Evolutionary conservation across 2,888 invertebrate genomes (phyloP).

Genomic region (Spilosoma lubricipeda): DNA sequence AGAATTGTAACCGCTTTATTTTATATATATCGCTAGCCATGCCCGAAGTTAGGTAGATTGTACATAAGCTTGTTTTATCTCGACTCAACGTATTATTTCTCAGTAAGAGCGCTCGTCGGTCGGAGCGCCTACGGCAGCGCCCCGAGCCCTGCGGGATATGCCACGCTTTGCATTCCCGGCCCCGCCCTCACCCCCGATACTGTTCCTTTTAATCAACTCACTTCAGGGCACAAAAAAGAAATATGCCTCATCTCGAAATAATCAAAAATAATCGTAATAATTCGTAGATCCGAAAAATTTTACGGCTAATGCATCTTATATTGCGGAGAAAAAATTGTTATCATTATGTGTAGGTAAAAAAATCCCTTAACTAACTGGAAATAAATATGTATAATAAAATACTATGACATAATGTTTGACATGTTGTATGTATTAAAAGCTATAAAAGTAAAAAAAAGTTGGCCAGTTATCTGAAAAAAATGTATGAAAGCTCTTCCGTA

Average conservation of each 20-base stretch:
- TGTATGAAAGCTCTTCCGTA: too few species aligned
- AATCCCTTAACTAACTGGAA: too few species aligned
- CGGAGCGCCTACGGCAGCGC: slow-evolving; percentile 50
- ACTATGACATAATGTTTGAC: too few species aligned
- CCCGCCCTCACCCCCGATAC: slow-evolving; percentile 40
- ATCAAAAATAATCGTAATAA: slow-evolving; percentile 21
- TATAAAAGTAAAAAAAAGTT: too few species aligned
- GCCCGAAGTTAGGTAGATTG: slow-evolving; percentile 39
- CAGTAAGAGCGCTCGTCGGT: slow-evolving; percentile 48
- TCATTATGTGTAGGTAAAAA: too few species aligned
- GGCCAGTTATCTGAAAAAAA: too few species aligned
- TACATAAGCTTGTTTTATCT: slow-evolving; percentile 69
- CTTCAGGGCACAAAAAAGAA: slow-evolving; percentile 63
- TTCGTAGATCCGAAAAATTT: slow-evolving; percentile 12
- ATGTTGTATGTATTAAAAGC: too few species aligned
- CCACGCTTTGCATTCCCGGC: slow-evolving; percentile 40
- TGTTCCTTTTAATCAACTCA: slow-evolving; percentile 68
- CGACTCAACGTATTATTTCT: slow-evolving; percentile 59
- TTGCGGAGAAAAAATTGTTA: too few species aligned
- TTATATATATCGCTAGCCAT: slow-evolving; percentile 30
- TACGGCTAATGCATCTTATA: background rate
- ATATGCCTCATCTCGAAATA: slow-evolving; percentile 21
- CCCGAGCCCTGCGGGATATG: slow-evolving; percentile 53
- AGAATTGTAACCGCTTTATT: slow-evolving; percentile 22
- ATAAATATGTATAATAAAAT: too few species aligned